A percentile compares a stretch with the other conserved stretches of the same genome.
Evolutionary conservation across 1,140 invertebrate genomes (phyloP).

Genomic region (Cyrtorhinus lividipennis): DNA sequence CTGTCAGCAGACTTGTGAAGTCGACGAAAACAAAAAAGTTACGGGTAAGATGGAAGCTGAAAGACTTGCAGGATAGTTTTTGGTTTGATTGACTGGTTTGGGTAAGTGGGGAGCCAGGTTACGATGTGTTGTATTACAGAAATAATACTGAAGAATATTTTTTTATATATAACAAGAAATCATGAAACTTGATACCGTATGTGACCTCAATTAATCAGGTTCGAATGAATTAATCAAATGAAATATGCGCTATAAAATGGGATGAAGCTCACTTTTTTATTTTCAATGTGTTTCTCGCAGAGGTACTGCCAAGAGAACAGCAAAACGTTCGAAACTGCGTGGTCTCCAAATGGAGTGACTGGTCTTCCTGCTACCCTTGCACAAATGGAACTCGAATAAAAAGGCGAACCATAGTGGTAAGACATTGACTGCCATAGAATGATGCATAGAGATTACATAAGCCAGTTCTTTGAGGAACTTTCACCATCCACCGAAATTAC

Average conservation of each 20-base stretch:
- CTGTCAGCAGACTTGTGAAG: conserved; percentile 36
- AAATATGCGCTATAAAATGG: no score
- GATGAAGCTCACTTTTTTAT: no score
- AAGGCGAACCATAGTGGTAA: conserved; percentile 33
- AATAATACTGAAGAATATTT: no score
- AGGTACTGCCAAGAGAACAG: conserved; percentile 28
- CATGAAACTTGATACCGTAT: no score
- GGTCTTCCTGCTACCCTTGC: conserved; percentile 36
- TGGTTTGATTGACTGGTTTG: not conserved
- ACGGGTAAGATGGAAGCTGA: not conserved
- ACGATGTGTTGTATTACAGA: not conserved
- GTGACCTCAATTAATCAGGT: no score
- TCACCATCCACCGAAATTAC: no score
- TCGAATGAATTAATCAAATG: no score
- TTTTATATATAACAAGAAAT: no score
- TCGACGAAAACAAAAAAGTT: not conserved
- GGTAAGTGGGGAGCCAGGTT: conserved; percentile 6
- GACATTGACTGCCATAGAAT: not conserved
- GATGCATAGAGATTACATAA: not conserved
- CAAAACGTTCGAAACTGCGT: conserved; percentile 31
- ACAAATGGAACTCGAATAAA: conserved; percentile 33
- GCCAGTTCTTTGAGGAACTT: not conserved
- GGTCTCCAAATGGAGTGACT: conserved; percentile 36
- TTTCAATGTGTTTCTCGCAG: not conserved
- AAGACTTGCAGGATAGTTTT: not conserved